Evolutionary conservation across 2,888 invertebrate genomes (phyloP).

Genomic region (Oscheius sp.): DNA sequence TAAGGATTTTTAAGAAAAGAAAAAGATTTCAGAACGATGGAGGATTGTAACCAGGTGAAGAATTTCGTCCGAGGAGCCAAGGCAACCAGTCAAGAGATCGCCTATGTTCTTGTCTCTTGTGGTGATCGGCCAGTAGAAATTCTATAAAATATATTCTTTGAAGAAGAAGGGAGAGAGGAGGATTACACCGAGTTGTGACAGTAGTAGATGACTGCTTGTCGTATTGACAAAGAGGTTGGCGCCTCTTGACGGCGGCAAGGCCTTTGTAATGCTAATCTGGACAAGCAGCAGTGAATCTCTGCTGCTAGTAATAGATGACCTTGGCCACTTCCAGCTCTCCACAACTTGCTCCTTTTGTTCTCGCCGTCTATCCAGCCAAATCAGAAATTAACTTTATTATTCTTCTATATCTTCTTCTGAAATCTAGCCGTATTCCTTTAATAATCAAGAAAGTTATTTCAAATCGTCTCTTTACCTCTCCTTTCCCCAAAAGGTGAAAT

Average conservation of each 20-base stretch:
- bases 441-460: too few relatives aligned
- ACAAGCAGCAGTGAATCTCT: slow-evolving; percentile 25
- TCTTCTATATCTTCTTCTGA: too few relatives aligned
- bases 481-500: too few relatives aligned
- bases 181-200: neutral
- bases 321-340: slow-evolving; percentile 1
- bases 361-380: too few relatives aligned
- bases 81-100: neutral
- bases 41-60: slow-evolving; percentile 18
- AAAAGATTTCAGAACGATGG: neutral
- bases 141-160: slow-evolving; percentile 4
- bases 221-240: slow-evolving; percentile 6
- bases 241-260: slow-evolving; percentile 4
- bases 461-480: too few relatives aligned
- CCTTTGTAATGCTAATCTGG: slow-evolving; percentile 33
- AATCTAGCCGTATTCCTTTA: too few relatives aligned
- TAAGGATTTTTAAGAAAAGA: neutral
- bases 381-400: neutral
- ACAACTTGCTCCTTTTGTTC: neutral
- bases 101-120: slow-evolving; percentile 4
- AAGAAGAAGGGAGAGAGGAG: neutral
- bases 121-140: slow-evolving; percentile 1
- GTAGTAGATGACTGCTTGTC: slow-evolving; percentile 17
- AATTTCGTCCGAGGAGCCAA: slow-evolving; percentile 21
- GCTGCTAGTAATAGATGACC: slow-evolving; percentile 24